Evolutionary conservation across 2,797 vertebrate species (phyloP), one percentile per base, ranked within the genome.

Genomic region (Molossus alvarezi): DNA sequence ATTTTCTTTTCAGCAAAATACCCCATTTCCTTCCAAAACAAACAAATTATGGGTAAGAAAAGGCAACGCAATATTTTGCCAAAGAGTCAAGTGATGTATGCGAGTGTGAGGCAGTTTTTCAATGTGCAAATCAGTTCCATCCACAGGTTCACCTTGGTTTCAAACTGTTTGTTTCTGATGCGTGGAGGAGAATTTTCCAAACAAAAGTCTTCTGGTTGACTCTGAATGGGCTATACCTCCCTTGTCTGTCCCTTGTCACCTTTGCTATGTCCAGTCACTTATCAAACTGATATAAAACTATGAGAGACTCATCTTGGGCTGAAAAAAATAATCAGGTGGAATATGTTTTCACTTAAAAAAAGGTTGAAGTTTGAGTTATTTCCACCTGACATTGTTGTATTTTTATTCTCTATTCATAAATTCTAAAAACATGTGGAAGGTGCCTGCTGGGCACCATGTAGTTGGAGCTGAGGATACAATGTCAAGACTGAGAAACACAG

Each of bases 341-440:
- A 71, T 86, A n/a, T 62, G 0, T 12, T 9, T 53, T 13, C 3
- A n/a, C 23, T 79, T 33, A 33, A 23, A 5, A 9, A 6, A 64
- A 57, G 1, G 9, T 71, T 27, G 21, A 85, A 37, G 3, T 21
- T 8, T 75, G 53, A 71, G 20, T 33, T 87, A 82, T 55, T 88
- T 83, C 13, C 33, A 64, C 51, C 10, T 11, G 20, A 8, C 27
- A 67, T 25, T 55, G 5, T 80, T 91, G 3, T 62, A 41, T 60
- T 77, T 95, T 91, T 80, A 33, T 75, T 76, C 21, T 88, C 82
- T 53, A 91, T 58, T 80, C 64, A 48, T 33, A 83, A 89, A 64
- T 64, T 91, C 29, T 81, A 29, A 33, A 81, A 76, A 53, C 53
- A 57, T 7, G 8, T 41, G 76, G 2, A 18, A 71, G 93, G 6